Conservation (phyloP, 2,113 vertebrate species). For the Xenus cinereus region DNA sequence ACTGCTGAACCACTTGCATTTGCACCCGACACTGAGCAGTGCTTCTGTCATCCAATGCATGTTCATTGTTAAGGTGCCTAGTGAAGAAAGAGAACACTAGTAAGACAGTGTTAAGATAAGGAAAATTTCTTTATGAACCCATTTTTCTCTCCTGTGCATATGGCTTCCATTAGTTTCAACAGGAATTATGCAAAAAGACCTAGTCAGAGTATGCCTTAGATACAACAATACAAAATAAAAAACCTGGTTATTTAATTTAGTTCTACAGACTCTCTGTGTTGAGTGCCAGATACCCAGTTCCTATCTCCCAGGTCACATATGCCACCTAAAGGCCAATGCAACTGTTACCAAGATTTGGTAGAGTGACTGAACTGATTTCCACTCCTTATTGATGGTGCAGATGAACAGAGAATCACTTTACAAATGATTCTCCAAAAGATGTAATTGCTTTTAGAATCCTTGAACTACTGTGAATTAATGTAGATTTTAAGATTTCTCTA, state of each 20-base stretch:
- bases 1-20: constrained; percentile 98
- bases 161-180: not conserved
- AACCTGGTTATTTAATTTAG: not conserved
- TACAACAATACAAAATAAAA: not conserved
- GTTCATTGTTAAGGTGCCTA: constrained; percentile 99
- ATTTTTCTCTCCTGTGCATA: not conserved
- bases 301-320: not conserved
- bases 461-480: not conserved
- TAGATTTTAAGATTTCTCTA: not conserved
- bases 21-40: constrained; percentile 98
- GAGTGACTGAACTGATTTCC: not conserved
- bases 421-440: not conserved
- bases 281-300: not conserved
- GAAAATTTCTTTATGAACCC: not conserved
- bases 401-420: not conserved
- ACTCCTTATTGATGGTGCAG: not conserved
- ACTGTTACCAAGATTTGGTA: not conserved
- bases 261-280: not conserved
- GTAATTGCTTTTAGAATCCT: not conserved
- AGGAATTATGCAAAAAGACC: not conserved
- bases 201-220: not conserved
- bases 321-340: not conserved
- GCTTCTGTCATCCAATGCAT: constrained; percentile 96
- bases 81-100: constrained; percentile 39
- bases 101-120: not conserved